phyloP scores from a whole-genome alignment of 2,888 invertebrate species.

The Catocala fraxini region DNA sequence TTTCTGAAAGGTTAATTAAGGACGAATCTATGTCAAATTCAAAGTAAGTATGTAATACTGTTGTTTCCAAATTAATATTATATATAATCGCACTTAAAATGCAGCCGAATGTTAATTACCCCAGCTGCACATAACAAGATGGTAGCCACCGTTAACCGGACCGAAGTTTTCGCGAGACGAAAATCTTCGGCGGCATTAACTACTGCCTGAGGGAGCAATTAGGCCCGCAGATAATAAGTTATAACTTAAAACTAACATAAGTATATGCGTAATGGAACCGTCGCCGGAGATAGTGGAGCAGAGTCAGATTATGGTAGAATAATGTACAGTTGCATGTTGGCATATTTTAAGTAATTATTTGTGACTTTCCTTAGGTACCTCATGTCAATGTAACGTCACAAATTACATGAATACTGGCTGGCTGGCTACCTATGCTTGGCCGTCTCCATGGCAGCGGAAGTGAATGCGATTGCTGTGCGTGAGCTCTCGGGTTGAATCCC shows the following conservation, averaged over 20 bases:
- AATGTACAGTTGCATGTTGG: not conserved
- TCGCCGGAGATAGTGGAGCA: slow-evolving; percentile 5
- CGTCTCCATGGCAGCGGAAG: too few species aligned
- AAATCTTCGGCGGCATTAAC: slow-evolving; percentile 59
- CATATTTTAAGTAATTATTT: not conserved
- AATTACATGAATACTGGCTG: too few species aligned
- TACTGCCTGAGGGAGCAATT: slow-evolving; percentile 68
- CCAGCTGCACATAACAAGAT: slow-evolving; percentile 17
- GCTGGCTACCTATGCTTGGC: too few species aligned
- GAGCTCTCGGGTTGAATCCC: too few species aligned
- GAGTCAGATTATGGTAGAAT: not conserved
- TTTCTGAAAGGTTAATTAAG: too few species aligned
- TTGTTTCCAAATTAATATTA: too few species aligned
- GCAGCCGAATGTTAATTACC: slow-evolving; percentile 23
- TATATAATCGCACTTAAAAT: not conserved
- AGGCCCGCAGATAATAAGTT: slow-evolving; percentile 62
- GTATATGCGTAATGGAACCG: slow-evolving; percentile 18
- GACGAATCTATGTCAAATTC: too few species aligned
- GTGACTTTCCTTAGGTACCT: too few species aligned
- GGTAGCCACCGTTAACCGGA: slow-evolving; percentile 9
- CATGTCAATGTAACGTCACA: too few species aligned
- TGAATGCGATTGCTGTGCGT: too few species aligned
- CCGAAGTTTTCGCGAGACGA: slow-evolving; percentile 48
- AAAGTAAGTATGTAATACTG: too few species aligned
- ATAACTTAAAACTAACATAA: slow-evolving; percentile 60